Evolutionary conservation across 2,888 invertebrate species (phyloP).

Genomic region (Melieria crassipennis): DNA sequence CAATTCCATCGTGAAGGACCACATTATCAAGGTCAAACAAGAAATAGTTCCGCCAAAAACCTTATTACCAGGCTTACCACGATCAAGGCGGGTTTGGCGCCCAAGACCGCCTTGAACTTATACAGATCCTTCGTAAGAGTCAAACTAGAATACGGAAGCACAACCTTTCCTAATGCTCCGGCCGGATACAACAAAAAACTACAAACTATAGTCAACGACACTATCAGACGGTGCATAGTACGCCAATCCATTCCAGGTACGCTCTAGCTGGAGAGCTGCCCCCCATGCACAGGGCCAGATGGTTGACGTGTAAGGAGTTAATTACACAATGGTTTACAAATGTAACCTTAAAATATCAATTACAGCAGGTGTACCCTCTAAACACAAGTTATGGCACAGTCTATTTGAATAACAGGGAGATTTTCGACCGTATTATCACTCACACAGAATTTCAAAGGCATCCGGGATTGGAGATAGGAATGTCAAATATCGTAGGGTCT

Average conservation of each 20-base stretch:
- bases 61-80: background rate
- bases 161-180: background rate
- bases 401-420: no score
- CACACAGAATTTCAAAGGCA: no score
- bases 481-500: no score
- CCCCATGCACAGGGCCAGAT: background rate
- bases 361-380: no score
- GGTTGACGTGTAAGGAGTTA: no score
- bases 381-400: no score
- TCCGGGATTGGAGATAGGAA: no score
- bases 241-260: background rate
- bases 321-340: no score
- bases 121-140: background rate
- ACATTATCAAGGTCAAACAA: background rate
- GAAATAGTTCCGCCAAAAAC: background rate
- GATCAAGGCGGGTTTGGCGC: background rate
- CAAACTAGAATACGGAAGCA: background rate
- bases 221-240: background rate
- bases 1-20: background rate
- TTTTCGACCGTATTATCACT: no score
- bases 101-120: background rate
- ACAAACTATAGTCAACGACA: background rate
- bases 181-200: constrained; percentile 1
- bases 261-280: constrained; percentile 6
- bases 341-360: no score